Base-by-base conservation (phyloP, 2,113 vertebrate genomes). In the Siniperca chuatsi region DNA sequence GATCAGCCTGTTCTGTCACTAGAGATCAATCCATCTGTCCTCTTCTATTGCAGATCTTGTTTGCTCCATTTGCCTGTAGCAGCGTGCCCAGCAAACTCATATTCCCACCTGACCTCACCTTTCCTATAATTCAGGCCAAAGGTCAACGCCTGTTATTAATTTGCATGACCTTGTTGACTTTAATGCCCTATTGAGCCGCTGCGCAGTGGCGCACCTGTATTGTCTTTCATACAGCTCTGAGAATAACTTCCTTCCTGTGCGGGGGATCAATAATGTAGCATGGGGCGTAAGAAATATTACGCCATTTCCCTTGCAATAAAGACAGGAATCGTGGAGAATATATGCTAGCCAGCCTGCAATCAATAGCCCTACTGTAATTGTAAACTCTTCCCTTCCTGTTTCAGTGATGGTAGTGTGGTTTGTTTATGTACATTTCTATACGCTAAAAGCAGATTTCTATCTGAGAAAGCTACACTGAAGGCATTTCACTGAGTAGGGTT, bases 211-310 rank as follows among this genome's bases (percentile, higher is more conserved):
- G 44, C 57, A 74, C 81, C 79, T 67, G 91, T 83, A 92, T 95
- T 91, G 86, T 94, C 90, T 95, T 94, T 93, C 94, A 90, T 90
- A 70, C 78, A 54, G 48, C 58, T 40, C 78, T 75, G 57, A 90
- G 85, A 92, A 92, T 93, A 92, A 91, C 92, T 90, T 91, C 87
- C 87, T 91, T 94, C 92, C 94, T 92, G 83, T 75, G 67, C 6
- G 50, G 0, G 7, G 25, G 87, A 94, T 95, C 91, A 72, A 95
- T 94, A 90, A 67, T 54, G 66, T 78, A 68, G 79, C 79, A 81
- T 76, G 23, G 84, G 66, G 42, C 48, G 3, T 80, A 78, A 90
- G 89, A 94, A 91, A 95, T 92, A 93, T 87, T 85, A 86, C 10
- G 78, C 89, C 60, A 68, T 89, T 90, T 84, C 61, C 61, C 16